Conservation (phyloP, 1,140 invertebrate species). For the Drosophila sproati region DNA sequence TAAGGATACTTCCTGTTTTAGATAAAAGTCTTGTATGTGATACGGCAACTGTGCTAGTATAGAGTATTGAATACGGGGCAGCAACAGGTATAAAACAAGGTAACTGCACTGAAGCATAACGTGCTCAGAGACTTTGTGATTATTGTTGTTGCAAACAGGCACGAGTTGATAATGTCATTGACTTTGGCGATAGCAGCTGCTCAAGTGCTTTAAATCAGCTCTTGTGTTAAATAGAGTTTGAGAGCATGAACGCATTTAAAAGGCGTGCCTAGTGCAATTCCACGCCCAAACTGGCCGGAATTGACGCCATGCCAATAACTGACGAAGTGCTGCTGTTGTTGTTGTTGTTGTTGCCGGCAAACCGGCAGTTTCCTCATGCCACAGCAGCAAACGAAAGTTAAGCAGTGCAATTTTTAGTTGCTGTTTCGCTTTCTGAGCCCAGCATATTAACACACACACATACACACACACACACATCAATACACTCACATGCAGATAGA, state of each 20-base stretch:
- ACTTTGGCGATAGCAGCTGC: constrained; percentile 18
- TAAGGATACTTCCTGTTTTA: constrained; percentile 1
- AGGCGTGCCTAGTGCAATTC: constrained; percentile 30
- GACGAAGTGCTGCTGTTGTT: constrained; percentile 12
- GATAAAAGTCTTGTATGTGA: background rate
- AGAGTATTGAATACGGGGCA: too few relatives aligned
- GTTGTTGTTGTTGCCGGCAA: constrained; percentile 29
- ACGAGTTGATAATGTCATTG: constrained; percentile 20
- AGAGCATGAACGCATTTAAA: background rate
- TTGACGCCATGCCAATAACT: constrained; percentile 11
- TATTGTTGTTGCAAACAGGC: background rate
- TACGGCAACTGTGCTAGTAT: background rate
- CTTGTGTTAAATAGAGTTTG: constrained; percentile 20
- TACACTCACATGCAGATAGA: background rate
- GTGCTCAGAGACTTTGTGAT: background rate
- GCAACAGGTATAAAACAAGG: constrained; percentile 6
- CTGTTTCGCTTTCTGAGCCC: constrained; percentile 76
- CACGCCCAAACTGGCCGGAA: constrained; percentile 6
- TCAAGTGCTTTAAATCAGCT: constrained; percentile 4
- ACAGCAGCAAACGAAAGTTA: constrained; percentile 64
- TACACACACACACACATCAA: constrained; percentile 39
- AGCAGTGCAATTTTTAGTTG: constrained; percentile 62
- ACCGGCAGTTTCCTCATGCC: constrained; percentile 63
- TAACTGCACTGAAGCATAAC: constrained; percentile 2
- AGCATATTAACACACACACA: constrained; percentile 53